A percentile compares a stretch with the other conserved stretches of the same genome.
Evolutionary conservation across 2,888 invertebrate genomes (phyloP).

Genomic region (Linyphia triangularis): DNA sequence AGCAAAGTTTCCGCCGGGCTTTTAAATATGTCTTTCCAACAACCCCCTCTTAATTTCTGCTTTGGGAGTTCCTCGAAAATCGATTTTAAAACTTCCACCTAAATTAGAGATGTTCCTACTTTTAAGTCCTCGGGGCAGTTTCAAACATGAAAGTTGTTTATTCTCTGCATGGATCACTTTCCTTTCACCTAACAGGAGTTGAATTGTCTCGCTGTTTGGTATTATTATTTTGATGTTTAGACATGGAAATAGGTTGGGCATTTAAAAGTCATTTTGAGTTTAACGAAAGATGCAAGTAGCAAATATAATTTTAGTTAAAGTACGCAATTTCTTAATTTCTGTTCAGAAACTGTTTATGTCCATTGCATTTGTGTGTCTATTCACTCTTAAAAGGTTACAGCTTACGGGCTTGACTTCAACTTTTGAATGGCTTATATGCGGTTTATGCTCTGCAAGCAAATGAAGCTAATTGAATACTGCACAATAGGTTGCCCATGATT

Average conservation of each 20-base stretch:
- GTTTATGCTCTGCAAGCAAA: too few species aligned
- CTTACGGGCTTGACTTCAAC: too few species aligned
- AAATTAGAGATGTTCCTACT: not conserved
- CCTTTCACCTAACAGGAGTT: not conserved
- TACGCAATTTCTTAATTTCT: too few species aligned
- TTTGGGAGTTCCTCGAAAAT: not conserved
- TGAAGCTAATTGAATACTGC: too few species aligned
- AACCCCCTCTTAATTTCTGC: slow-evolving; percentile 5
- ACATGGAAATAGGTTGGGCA: not conserved
- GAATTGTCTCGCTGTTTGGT: not conserved
- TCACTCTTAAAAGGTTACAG: too few species aligned
- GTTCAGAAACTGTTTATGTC: too few species aligned
- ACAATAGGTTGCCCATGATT: too few species aligned
- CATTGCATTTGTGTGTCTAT: too few species aligned
- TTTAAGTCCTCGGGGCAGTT: not conserved
- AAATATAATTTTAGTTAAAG: too few species aligned
- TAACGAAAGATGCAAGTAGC: too few species aligned
- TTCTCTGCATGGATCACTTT: not conserved
- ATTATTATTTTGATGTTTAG: too few species aligned
- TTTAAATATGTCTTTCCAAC: not conserved
- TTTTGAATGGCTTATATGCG: too few species aligned
- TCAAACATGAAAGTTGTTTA: not conserved
- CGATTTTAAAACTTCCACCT: not conserved
- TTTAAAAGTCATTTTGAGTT: not conserved
- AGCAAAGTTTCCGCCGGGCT: not conserved